phyloP scores from a whole-genome alignment of 2,888 invertebrate genomes.

The Epinotia demarniana region DNA sequence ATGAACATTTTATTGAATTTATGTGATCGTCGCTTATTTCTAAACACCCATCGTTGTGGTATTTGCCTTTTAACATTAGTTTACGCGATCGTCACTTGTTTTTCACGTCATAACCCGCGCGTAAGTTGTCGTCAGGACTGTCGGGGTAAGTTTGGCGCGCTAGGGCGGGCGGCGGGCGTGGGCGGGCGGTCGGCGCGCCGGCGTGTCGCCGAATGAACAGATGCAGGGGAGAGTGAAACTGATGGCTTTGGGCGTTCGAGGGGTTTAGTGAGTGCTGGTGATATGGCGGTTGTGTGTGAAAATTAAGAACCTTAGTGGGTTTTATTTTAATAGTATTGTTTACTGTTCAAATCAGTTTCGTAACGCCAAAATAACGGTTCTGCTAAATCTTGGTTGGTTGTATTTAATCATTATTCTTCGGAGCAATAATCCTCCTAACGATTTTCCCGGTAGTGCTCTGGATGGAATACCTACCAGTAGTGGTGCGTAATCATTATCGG shows the following conservation, averaged over 20 bases:
- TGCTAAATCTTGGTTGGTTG: too few relatives aligned
- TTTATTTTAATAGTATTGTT: too few relatives aligned
- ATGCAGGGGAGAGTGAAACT: not conserved
- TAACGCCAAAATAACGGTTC: too few relatives aligned
- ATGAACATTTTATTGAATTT: not conserved
- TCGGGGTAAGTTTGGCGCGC: conserved; percentile 24
- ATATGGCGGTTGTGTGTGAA: not conserved
- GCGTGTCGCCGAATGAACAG: conserved; percentile 54
- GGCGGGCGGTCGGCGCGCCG: conserved; percentile 55
- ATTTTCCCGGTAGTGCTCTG: too few relatives aligned
- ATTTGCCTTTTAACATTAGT: not conserved
- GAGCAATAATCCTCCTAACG: too few relatives aligned
- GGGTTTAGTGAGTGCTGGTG: not conserved
- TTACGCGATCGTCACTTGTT: not conserved
- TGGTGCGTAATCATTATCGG: too few relatives aligned
- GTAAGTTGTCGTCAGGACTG: not conserved
- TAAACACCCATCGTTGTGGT: not conserved
- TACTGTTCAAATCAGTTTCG: too few relatives aligned
- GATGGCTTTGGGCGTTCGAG: not conserved
- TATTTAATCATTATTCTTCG: too few relatives aligned
- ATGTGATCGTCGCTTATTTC: not conserved
- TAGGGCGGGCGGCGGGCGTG: conserved; percentile 46
- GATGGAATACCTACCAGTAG: too few relatives aligned
- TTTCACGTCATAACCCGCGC: not conserved
- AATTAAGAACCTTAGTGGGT: too few relatives aligned